Percentiles rank a stretch among this genome's conserved stretches.
These are phyloP conservation scores for Fabriciana adippe DNA, from an alignment of 2,888 invertebrate genomes.

Conservation along the genomic window DNA sequence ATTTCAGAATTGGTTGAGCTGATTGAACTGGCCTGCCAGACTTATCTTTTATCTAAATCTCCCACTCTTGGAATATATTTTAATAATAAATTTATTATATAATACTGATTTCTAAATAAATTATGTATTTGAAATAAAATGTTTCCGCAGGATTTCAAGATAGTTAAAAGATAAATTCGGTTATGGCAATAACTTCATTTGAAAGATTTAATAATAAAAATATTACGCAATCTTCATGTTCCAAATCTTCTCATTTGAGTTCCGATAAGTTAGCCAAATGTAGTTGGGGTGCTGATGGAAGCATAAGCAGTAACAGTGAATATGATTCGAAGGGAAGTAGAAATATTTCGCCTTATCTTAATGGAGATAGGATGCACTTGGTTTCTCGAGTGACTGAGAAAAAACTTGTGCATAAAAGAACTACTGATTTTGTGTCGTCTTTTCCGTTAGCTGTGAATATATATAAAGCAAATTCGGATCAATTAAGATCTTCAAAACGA, in stretches of 20 bases:
- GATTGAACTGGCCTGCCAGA: no score
- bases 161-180: constrained; percentile 3
- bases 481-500: constrained; percentile 56
- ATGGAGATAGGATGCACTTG: constrained; percentile 53
- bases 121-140: background rate
- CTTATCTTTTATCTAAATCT: no score
- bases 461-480: constrained; percentile 70
- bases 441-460: constrained; percentile 61
- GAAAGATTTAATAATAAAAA: constrained; percentile 46
- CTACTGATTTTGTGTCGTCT: constrained; percentile 54
- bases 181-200: constrained; percentile 58
- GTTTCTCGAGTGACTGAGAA: constrained; percentile 60
- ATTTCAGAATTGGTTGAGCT: no score
- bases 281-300: constrained; percentile 46
- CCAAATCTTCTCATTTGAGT: constrained; percentile 44
- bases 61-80: no score
- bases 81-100: no score
- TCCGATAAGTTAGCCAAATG: constrained; percentile 45
- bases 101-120: no score
- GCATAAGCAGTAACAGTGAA: constrained; percentile 44
- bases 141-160: background rate
- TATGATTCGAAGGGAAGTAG: constrained; percentile 45
- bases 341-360: constrained; percentile 56
- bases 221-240: constrained; percentile 41
- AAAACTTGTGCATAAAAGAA: constrained; percentile 54